Conservation (phyloP, 2,888 invertebrate genomes). For the Barypeithes pellucidus region DNA sequence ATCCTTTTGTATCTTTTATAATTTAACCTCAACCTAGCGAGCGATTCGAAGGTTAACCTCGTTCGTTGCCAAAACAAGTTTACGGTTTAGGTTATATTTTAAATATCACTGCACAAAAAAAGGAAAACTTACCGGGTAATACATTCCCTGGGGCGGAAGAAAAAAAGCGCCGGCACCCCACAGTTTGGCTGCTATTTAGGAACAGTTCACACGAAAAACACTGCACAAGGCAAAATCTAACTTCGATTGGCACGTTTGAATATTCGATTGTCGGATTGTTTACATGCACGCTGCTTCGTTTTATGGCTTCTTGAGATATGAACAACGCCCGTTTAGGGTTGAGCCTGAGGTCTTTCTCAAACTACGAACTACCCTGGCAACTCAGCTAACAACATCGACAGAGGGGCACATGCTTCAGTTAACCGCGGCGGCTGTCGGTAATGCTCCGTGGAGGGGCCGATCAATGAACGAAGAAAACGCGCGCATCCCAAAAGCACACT, state of each 20-base stretch:
- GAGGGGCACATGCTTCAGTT: constrained; percentile 62
- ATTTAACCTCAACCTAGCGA: constrained; percentile 53
- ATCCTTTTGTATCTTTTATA: constrained; percentile 38
- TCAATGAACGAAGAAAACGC: constrained; percentile 53
- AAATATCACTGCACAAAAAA: neutral
- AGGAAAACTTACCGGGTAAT: constrained; percentile 90
- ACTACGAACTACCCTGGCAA: constrained; percentile 64
- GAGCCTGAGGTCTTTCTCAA: constrained; percentile 61
- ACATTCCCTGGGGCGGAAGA: constrained; percentile 97
- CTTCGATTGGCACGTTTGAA: constrained; percentile 53
- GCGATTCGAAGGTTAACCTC: constrained; percentile 42
- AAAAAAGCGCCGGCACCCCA: constrained; percentile 97
- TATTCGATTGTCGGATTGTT: constrained; percentile 41
- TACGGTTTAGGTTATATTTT: constrained; percentile 20
- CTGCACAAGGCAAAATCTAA: constrained; percentile 61
- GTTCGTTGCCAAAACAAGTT: constrained; percentile 38
- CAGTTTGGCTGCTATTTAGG: constrained; percentile 89
- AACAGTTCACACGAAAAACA: constrained; percentile 70
- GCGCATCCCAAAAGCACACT: constrained; percentile 46
- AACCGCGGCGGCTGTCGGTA: constrained; percentile 44
- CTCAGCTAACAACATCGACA: constrained; percentile 57
- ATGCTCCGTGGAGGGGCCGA: constrained; percentile 49
- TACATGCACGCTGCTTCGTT: constrained; percentile 53
- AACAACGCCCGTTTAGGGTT: constrained; percentile 67
- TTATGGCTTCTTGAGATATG: constrained; percentile 37